Evolutionary conservation across 2,888 invertebrate species (phyloP).

Genomic region (Mythimna impura): DNA sequence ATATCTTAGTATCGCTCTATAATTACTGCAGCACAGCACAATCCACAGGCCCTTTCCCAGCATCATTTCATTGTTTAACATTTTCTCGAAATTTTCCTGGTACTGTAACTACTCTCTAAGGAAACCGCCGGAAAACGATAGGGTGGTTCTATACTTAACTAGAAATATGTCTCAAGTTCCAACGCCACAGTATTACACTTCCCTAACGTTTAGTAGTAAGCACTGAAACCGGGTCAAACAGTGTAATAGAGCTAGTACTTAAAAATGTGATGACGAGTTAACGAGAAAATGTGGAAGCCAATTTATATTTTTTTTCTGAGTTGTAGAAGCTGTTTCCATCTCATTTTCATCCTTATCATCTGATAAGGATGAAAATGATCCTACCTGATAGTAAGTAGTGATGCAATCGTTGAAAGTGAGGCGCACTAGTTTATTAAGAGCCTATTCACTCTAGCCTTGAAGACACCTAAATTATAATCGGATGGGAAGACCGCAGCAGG

Average conservation of each 20-base stretch:
- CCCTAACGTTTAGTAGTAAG: constrained; percentile 34
- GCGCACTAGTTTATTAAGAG: too few relatives aligned
- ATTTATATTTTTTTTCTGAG: not conserved
- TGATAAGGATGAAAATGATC: too few relatives aligned
- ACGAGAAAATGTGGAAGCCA: not conserved
- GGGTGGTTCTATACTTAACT: constrained; percentile 22
- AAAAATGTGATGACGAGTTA: constrained; percentile 24
- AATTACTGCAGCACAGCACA: not conserved
- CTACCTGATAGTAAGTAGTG: too few relatives aligned
- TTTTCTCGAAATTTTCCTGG: not conserved
- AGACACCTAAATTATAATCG: too few relatives aligned
- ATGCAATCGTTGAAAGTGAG: too few relatives aligned
- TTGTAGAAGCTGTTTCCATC: too few relatives aligned
- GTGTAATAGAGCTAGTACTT: constrained; percentile 25
- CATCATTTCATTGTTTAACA: not conserved
- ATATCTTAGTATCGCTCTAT: not conserved
- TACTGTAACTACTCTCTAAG: not conserved
- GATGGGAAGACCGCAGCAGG: too few relatives aligned
- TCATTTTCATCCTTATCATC: too few relatives aligned
- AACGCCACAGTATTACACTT: constrained; percentile 51
- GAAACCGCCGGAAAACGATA: constrained; percentile 12
- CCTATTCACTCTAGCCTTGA: too few relatives aligned
- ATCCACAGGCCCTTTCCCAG: not conserved
- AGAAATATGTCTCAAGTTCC: constrained; percentile 43
- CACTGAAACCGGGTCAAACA: constrained; percentile 47